These are phyloP conservation scores for Chrysopilus asiliformis DNA, from an alignment of 2,888 invertebrate genomes.

Conservation along the genomic window DNA sequence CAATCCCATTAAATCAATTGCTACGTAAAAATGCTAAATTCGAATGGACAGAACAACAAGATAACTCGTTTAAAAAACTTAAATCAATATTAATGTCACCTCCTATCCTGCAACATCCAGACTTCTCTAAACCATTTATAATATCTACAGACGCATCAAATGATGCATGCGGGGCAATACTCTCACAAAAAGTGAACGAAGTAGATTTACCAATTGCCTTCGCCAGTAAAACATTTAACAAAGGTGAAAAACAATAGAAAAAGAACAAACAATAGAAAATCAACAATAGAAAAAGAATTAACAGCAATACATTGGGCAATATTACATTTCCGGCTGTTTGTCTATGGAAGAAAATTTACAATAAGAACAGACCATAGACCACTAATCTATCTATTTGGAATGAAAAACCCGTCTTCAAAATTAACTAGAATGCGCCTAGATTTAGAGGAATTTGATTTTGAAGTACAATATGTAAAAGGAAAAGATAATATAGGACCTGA, in stretches of 20 bases:
- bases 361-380: slow-evolving; percentile 17
- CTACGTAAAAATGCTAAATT: slow-evolving; percentile 4
- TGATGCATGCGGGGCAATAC: slow-evolving; percentile 12
- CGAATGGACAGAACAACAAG: slow-evolving; percentile 8
- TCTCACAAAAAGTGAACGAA: slow-evolving; percentile 16
- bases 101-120: slow-evolving; percentile 11
- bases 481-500: slow-evolving; percentile 14
- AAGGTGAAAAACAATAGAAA: no score
- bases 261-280: slow-evolving; percentile 17
- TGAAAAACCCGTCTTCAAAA: slow-evolving; percentile 18
- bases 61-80: no score
- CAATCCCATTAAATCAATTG: slow-evolving; percentile 2
- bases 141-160: slow-evolving; percentile 15
- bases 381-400: slow-evolving; percentile 18
- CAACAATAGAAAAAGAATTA: slow-evolving; percentile 19
- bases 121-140: slow-evolving; percentile 11
- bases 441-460: slow-evolving; percentile 18
- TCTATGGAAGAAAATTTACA: slow-evolving; percentile 14
- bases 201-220: slow-evolving; percentile 17
- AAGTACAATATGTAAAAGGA: slow-evolving; percentile 16
- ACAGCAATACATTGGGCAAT: slow-evolving; percentile 17
- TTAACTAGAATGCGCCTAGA: slow-evolving; percentile 19
- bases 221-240: slow-evolving; percentile 16
- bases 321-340: slow-evolving; percentile 15
- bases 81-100: no score